phyloP scores from a whole-genome alignment of 2,113 vertebrate species.

The Gambusia holbrooki region DNA sequence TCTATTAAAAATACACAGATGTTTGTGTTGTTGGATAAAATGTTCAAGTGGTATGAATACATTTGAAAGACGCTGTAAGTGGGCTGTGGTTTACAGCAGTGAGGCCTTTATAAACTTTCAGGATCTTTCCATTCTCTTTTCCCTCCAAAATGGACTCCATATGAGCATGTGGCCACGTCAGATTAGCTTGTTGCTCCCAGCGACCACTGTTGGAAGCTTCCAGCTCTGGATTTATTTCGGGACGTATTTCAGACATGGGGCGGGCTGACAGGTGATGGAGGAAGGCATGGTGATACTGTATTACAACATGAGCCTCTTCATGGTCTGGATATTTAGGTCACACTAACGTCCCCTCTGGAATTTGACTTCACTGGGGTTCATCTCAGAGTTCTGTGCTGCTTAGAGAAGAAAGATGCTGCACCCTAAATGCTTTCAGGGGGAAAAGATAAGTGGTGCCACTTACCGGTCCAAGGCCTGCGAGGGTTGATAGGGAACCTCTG shows the following conservation, averaged over 20 bases:
- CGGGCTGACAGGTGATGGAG: slow-evolving; percentile 62
- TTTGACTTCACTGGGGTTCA: slow-evolving; percentile 5
- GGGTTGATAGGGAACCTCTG: slow-evolving; percentile 20
- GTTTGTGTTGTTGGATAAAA: background rate
- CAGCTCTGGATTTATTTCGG: slow-evolving; percentile 67
- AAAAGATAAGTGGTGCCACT: slow-evolving; percentile 42
- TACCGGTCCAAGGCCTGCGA: slow-evolving; percentile 24
- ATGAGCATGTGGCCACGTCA: slow-evolving; percentile 1
- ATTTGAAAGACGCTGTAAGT: background rate
- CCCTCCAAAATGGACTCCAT: slow-evolving; percentile 12
- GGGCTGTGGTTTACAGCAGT: background rate
- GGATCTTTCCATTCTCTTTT: background rate
- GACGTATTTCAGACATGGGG: slow-evolving; percentile 46
- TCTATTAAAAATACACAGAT: background rate
- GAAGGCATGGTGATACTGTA: slow-evolving; percentile 38
- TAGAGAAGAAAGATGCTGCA: slow-evolving; percentile 5
- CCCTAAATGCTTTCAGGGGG: slow-evolving; percentile 11
- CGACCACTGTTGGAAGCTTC: slow-evolving; percentile 28
- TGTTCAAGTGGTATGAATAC: background rate
- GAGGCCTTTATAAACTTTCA: background rate
- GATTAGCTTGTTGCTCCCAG: slow-evolving; percentile 28
- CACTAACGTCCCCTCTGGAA: background rate
- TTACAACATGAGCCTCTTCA: slow-evolving; percentile 32
- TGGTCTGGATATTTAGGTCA: slow-evolving; percentile 60
- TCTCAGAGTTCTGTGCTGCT: slow-evolving; percentile 15